phyloP scores from a whole-genome alignment of 2,888 invertebrate species.

The Dione vanillae region DNA sequence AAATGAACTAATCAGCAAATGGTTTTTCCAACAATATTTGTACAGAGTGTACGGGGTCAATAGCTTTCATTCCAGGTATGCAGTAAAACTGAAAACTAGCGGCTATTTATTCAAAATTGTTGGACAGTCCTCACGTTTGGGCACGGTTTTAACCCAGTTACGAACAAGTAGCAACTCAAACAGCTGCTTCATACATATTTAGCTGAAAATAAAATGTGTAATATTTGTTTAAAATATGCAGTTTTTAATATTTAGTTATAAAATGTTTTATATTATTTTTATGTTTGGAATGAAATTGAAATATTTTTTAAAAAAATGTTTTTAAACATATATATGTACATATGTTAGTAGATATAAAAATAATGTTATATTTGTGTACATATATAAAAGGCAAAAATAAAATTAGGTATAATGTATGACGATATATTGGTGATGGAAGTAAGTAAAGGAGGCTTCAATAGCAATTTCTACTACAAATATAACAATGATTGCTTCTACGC shows the following conservation, averaged over 20 bases:
- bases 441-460: too few species aligned
- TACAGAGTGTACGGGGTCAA: conserved; percentile 11
- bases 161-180: conserved; percentile 29
- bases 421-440: too few species aligned
- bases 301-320: too few species aligned
- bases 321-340: too few species aligned
- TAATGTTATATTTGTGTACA: too few species aligned
- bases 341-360: too few species aligned
- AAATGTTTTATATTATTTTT: background rate
- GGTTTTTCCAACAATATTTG: conserved; percentile 10
- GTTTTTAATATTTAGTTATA: background rate
- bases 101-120: conserved; percentile 20
- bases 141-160: conserved; percentile 37
- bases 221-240: background rate
- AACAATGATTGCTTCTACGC: too few species aligned
- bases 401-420: too few species aligned
- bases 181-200: conserved; percentile 17
- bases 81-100: conserved; percentile 22
- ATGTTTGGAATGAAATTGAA: too few species aligned
- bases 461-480: too few species aligned
- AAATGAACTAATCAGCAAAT: conserved; percentile 29
- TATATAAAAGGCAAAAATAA: too few species aligned
- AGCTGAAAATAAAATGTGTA: conserved; percentile 15
- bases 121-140: conserved; percentile 18
- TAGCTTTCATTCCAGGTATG: conserved; percentile 13